Evolutionary conservation across 2,888 invertebrate genomes (phyloP), one percentile per base, ranked within the genome.

Genomic region (Tridacna crocea): DNA sequence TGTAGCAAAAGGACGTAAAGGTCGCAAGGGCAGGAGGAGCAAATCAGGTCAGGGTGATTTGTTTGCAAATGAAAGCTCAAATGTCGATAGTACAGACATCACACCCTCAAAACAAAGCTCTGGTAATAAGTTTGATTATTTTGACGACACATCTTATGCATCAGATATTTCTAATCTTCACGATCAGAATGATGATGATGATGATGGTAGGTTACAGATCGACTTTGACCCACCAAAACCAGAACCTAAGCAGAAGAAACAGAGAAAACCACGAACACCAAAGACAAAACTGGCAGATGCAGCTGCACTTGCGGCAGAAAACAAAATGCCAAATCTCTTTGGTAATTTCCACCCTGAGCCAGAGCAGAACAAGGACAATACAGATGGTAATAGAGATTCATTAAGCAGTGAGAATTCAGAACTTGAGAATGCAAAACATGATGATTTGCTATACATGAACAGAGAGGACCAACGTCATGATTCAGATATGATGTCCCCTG

Each of bases 401-500:
- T 27, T 87, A 13, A 84, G 81, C 63, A 87, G 84, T 83, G 84
- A 84, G 72, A 84, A 77, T 63, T 84, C 84, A 55, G 84, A 87
- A 55, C 27, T 84, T 24, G 86, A 86, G 26, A 79, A 77, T 61
- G 75, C 83, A 19, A 86, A 86, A 61, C 83, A 86, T 79, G 86
- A 86, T 78, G 86, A 86, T 27, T 55, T 86, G 47, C 51, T 86
- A 47, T 83, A 84, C 58, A 86, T 86, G 78, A 84, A 84, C 26
- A 76, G 84, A 47, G 87, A 87, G 27, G 87, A 87, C 72, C 87
- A 87, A 79, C 78, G 82, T 15, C 85, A 87, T 74, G 85, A 83
- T 70, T 85, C 87, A 19, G 88, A 89, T 51, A 82, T 87, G 60
- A 82, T 88, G 61, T 87, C 87, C 48, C 86, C 88, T 47, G 85